phyloP scores from a whole-genome alignment of 2,113 vertebrate genomes.

The Puma concolor region DNA sequence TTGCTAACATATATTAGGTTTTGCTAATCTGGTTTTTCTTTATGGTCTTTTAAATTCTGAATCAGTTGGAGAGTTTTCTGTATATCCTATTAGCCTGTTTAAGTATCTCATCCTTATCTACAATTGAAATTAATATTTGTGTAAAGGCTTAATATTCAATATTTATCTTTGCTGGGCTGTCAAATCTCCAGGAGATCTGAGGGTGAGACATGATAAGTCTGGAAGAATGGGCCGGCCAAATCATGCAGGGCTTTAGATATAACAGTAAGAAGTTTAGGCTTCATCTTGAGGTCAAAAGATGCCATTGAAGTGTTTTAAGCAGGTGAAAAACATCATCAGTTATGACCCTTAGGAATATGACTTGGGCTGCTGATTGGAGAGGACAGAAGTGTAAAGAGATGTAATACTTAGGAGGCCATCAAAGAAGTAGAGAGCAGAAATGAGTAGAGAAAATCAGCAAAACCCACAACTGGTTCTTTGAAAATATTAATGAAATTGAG shows the following conservation, averaged over 20 bases:
- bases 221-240: background rate
- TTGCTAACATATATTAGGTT: conserved; percentile 5
- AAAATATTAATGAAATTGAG: background rate
- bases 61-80: background rate
- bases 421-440: background rate
- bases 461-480: background rate
- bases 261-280: background rate
- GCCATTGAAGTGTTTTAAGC: background rate
- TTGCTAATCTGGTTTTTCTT: conserved; percentile 2
- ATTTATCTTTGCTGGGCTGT: conserved; percentile 10
- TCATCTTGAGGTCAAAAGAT: background rate
- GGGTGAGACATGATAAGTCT: background rate
- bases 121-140: conserved; percentile 15
- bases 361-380: background rate
- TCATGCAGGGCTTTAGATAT: background rate
- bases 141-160: background rate
- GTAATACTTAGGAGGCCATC: background rate
- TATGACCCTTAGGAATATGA: background rate
- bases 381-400: background rate
- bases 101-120: background rate
- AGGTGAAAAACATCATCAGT: background rate
- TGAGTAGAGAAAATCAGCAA: background rate
- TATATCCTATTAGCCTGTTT: background rate
- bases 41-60: background rate
- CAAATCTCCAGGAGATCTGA: background rate